Evolutionary conservation across 2,113 vertebrate genomes (phyloP).

Genomic region (Cephalopterus ornatus): DNA sequence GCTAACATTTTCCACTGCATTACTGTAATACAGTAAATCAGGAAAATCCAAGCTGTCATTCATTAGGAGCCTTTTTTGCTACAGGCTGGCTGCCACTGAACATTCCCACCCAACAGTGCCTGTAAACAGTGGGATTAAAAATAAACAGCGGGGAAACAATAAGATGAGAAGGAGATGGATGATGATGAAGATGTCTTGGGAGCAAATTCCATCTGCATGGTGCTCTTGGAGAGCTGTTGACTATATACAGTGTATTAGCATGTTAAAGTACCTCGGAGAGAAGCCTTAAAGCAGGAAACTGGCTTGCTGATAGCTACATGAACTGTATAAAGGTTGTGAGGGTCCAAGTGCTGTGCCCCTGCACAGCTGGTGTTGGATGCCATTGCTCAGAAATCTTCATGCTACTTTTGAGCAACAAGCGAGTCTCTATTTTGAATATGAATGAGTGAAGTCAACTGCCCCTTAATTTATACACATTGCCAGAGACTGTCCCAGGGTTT

Average conservation of each 20-base stretch:
- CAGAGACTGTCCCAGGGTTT: constrained; percentile 69
- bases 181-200: background rate
- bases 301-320: background rate
- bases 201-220: background rate
- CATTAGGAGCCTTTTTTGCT: background rate
- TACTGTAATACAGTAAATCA: background rate
- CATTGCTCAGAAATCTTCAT: constrained; percentile 37
- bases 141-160: background rate
- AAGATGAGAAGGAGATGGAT: background rate
- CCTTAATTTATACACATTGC: constrained; percentile 70
- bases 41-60: background rate
- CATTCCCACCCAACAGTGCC: background rate
- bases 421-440: constrained; percentile 66
- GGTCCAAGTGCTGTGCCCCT: background rate
- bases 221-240: background rate
- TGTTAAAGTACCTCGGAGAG: background rate
- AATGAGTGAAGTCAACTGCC: constrained; percentile 78
- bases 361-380: constrained; percentile 22
- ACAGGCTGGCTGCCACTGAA: background rate
- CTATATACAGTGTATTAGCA: background rate
- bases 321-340: background rate
- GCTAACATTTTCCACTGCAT: background rate
- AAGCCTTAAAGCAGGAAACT: background rate
- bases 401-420: constrained; percentile 45
- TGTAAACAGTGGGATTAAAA: background rate